A percentile compares a stretch with the other conserved stretches of the same genome.
Evolutionary conservation across 2,888 invertebrate genomes (phyloP).

Genomic region (Tigriopus californicus): DNA sequence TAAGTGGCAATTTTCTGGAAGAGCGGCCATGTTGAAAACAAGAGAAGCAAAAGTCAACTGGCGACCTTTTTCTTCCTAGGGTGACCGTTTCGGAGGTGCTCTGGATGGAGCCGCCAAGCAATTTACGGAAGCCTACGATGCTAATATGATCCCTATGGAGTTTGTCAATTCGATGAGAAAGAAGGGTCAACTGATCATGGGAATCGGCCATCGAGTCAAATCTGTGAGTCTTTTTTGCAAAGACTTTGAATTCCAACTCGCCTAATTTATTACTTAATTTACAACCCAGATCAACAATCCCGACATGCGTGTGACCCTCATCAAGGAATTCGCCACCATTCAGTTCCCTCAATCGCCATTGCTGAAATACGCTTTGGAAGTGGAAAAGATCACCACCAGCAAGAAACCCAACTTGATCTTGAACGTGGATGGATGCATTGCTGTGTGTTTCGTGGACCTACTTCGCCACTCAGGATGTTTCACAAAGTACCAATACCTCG

Average conservation of each 20-base stretch:
- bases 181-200: conserved; percentile 94
- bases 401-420: conserved; percentile 99
- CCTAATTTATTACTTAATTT: neutral
- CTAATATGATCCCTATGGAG: conserved; percentile 84
- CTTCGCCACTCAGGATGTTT: conserved; percentile 82
- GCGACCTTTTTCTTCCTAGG: conserved; percentile 37
- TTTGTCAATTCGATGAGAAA: conserved; percentile 96
- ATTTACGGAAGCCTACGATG: conserved; percentile 90
- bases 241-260: neutral
- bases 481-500: conserved; percentile 66
- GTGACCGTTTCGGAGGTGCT: conserved; percentile 95
- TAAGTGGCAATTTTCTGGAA: conserved; percentile 38
- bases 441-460: conserved; percentile 90
- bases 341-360: conserved; percentile 85
- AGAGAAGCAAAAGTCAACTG: no score
- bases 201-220: conserved; percentile 78
- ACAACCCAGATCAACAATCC: conserved; percentile 86
- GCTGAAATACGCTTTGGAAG: conserved; percentile 86
- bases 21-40: no score
- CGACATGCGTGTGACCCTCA: conserved; percentile 88
- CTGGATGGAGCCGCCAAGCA: conserved; percentile 92
- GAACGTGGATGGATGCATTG: conserved; percentile 97
- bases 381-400: conserved; percentile 94
- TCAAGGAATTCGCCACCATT: conserved; percentile 84
- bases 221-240: no score